Evolutionary conservation across 2,888 invertebrate species (phyloP), one percentile per base, ranked within the genome.

Genomic region (Keiferia lycopersicella): DNA sequence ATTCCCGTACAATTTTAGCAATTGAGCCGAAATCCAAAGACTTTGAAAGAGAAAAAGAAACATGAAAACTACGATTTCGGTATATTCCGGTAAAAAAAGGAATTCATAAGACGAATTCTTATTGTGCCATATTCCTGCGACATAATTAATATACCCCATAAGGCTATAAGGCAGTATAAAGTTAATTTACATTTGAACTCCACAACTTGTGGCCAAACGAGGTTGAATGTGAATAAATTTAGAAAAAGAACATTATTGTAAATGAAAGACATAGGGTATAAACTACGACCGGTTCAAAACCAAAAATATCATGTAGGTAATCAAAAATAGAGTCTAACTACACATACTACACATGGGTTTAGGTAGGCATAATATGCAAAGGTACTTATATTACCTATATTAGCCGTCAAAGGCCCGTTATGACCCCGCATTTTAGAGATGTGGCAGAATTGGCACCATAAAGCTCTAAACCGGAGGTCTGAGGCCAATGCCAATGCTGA

Each of bases 371-470:
- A 30, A 30, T 26, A 26, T 26, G 12, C 56, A 10, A 10, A 34
- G 8, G 26, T 26, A 26, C 26, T 26, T 26, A 6, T 26, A n/a
- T 6, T 26, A 26, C 26, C 10, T 34, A 34, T 34, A 26, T 56
- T 22, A 22, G 56, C 26, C 30, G 34, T 56, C 14, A 56, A 56
- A 56, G 56, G 30, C 30, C 56, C 56, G 56, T 34, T 56, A 56
- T 56, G 56, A 34, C 56, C 56, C 56, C 30, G 56, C 16, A 56
- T 56, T 51, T 51, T 26, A 34, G 30, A 34, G 34, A 34, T 30
- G 30, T 56, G n/a, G 26, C 30, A 34, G 56, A 34, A 56, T 56
- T 56, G 60, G 45, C 45, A 60, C 60, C 45, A 60, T 60, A 60
- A 60, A 60, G 26, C 60, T 60, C 26, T 45, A 39, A 11, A 39